Base-by-base conservation (phyloP, 92 coral and sea anemone species). In the Blastomussa wellsi region DNA sequence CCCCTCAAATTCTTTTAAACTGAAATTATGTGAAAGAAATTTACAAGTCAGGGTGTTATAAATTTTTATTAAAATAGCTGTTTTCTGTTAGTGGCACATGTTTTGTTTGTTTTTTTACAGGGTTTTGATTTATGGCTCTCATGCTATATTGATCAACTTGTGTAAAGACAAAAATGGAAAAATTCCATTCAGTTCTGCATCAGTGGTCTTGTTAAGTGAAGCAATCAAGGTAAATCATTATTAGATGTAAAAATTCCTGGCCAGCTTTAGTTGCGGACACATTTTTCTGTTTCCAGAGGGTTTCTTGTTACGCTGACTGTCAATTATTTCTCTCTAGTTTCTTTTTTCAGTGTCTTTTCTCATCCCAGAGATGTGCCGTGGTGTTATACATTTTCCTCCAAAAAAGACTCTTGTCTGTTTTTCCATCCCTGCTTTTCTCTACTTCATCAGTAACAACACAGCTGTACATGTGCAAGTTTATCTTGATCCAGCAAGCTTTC, bases 401-500 rank as follows among this genome's bases (percentile, higher is more conserved):
- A 83, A 90, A 49, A 92, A 89, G 48, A 91, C 92, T 42, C 78
- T 91, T 60, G 67, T 91, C 37, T 90, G 85, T 66, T 95, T 90
- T 70, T 90, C 95, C 38, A 87, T 95, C 41, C 98, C 98, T 24
- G 95, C 95, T 29, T 72, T 95, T 35, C 90, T 95, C 1, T 95
- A 95, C 78, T 84, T 94, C 41, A 82, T 95, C 39, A 95, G 92
- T 75, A 92, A 95, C 87, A 95, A 95, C 53, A 83, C 92, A 41
- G 98, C 91, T 78, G 95, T 95, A 11, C 93, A 95, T 77, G 90
- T 95, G 12, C 98, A 95, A 83, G 90, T 77, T 42, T 95, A 88
- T 51, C 80, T 95, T 59, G 98, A 95, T 74, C 98, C 98, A 55
- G 98, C 98, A 55, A 95, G 98, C 79, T 95, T 95, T 79, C 98